phyloP scores from a whole-genome alignment of 2,797 vertebrate species.

The Micromesistius poutassou region DNA sequence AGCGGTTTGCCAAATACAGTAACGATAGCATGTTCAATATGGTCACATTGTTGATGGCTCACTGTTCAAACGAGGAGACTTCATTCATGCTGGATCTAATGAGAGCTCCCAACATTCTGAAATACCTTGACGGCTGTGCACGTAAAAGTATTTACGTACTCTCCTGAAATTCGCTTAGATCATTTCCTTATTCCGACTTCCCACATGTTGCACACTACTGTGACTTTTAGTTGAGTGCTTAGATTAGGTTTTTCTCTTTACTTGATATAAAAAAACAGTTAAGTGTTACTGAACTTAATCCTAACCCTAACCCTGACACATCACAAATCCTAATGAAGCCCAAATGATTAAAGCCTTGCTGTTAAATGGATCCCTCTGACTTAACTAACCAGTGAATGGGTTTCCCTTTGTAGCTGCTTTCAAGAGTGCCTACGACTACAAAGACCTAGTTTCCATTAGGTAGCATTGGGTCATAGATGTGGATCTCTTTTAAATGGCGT shows the following conservation, averaged over 20 bases:
- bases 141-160: neutral
- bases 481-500: constrained; percentile 3
- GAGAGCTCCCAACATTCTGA: neutral
- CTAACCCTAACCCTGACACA: neutral
- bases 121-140: neutral
- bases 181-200: neutral
- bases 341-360: neutral
- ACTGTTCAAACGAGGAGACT: neutral
- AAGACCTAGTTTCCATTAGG: neutral
- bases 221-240: neutral
- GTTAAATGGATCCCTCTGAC: neutral
- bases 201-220: neutral
- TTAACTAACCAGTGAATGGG: neutral
- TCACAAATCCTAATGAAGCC: neutral
- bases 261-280: neutral
- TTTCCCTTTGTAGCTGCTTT: neutral
- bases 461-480: neutral
- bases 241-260: neutral
- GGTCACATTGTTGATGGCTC: neutral
- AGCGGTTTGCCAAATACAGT: too few relatives aligned
- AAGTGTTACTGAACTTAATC: neutral
- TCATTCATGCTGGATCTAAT: neutral
- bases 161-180: neutral
- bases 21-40: neutral
- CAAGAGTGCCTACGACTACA: neutral